These are phyloP conservation scores for Papilio xuthus DNA, from an alignment of 1,140 invertebrate species.

Conservation along the genomic window DNA sequence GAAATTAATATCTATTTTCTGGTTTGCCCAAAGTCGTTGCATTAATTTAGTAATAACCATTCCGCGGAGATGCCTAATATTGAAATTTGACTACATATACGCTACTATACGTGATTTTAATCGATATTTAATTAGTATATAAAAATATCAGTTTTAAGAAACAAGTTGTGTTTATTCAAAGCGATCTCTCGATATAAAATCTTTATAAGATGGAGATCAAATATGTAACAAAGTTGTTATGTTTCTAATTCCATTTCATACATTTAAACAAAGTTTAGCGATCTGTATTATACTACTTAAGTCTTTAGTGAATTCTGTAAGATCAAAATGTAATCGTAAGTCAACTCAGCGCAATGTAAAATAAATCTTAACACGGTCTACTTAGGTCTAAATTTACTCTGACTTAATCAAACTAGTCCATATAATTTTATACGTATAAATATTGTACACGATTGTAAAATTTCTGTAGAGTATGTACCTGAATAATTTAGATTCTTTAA, in stretches of 20 bases:
- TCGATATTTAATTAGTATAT: background rate
- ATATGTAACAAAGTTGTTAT: background rate
- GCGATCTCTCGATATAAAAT: constrained; percentile 32
- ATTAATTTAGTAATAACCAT: background rate
- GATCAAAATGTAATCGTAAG: background rate
- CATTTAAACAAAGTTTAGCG: background rate
- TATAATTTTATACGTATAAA: background rate
- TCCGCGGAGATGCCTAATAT: too few relatives aligned
- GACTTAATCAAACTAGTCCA: constrained; percentile 17
- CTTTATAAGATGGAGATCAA: constrained; percentile 30
- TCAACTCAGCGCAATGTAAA: background rate
- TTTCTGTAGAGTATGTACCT: constrained; percentile 18
- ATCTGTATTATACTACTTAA: constrained; percentile 20
- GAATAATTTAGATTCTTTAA: constrained; percentile 4
- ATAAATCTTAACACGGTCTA: background rate
- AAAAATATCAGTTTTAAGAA: background rate
- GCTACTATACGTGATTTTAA: background rate
- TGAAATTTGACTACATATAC: too few relatives aligned
- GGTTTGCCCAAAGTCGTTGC: background rate
- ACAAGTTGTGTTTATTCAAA: background rate
- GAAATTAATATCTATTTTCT: background rate
- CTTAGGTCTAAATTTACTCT: background rate
- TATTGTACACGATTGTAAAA: background rate
- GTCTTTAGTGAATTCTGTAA: background rate
- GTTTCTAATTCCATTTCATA: constrained; percentile 33